Base-by-base conservation (phyloP, 2,888 invertebrate species). In the Cyaniris semiargus region DNA sequence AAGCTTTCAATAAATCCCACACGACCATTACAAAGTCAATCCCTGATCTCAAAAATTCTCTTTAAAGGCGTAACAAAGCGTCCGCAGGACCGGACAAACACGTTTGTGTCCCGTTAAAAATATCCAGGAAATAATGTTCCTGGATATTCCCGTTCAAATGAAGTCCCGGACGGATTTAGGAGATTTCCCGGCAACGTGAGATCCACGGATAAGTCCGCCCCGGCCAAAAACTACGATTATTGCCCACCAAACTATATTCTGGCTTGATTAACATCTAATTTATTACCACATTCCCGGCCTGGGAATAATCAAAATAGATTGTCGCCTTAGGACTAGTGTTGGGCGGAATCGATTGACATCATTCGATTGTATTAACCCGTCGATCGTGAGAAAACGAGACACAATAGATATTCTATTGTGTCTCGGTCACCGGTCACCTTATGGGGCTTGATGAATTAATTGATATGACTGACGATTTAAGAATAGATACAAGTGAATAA, bases 221-320 rank as follows among this genome's bases (percentile, higher is more conserved):
- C 44, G 48, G 44, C 72, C 53, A 74, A 74, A 76, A 81, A 78
- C 79, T 80, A 80, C 80, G 78, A 81, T 80, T 82, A 83, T 83
- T 81, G 81, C 79, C 79, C 78, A 79, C 74, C 80, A 84, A 84
- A 85, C 84, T 82, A 80, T 80, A 79, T 81, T 78, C 74, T 80
- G 79, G 79, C 78, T 79, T 80, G 85, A 85, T 85, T 85, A 85
- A 85, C 84, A 86, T 87, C 86, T 84, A 85, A 86, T 86, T 86
- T 87, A 87, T 85, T 82, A 84, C 85, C 82, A 80, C 85, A 83
- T 85, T 84, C 83, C 83, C 83, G 83, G 83, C 81, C 83, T 81
- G 81, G 83, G 82, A 84, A 83, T 85, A 86, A 87, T 89, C 87
- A 85, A 88, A 87, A 89, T 86, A 85, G 82, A 88, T 86, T 81